A percentile compares a stretch with the other conserved stretches of the same genome.
Evolutionary conservation across 1,140 invertebrate genomes (phyloP).

Genomic region (Trypoxylus dichotomus): DNA sequence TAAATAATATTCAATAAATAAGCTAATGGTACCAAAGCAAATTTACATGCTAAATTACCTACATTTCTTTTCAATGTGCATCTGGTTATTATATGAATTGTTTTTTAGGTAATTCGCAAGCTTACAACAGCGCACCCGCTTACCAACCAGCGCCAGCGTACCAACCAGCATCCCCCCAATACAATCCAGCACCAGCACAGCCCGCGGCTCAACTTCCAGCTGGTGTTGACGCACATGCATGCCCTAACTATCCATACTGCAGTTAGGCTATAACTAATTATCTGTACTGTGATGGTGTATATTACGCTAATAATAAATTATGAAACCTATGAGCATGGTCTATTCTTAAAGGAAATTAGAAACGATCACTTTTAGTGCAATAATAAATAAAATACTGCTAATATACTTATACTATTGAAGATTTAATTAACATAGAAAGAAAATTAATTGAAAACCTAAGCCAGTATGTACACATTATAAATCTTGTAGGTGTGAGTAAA

Average conservation of each 20-base stretch:
- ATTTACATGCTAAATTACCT: no score
- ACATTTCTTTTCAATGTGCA: no score
- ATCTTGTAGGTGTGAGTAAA: no score
- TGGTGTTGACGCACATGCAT: slow-evolving; percentile 57
- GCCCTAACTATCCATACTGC: slow-evolving; percentile 65
- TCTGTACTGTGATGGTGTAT: slow-evolving; percentile 1
- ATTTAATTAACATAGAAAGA: no score
- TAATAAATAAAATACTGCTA: no score
- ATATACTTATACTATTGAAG: no score
- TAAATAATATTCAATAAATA: no score
- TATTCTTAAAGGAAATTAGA: no score
- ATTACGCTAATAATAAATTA: slow-evolving; percentile 21
- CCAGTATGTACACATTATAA: no score
- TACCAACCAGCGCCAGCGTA: slow-evolving; percentile 28
- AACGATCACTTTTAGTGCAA: no score
- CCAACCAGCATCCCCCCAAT: slow-evolving; percentile 31
- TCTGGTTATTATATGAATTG: not conserved
- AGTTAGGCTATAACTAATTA: not conserved
- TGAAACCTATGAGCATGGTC: not conserved
- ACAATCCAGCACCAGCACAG: slow-evolving; percentile 38
- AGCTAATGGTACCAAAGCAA: no score
- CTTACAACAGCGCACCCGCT: slow-evolving; percentile 28
- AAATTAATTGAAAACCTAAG: no score
- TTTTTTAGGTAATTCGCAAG: slow-evolving; percentile 25
- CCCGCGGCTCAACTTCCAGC: slow-evolving; percentile 55